Evolutionary conservation across 2,888 invertebrate species (phyloP).

Genomic region (Brenthis daphne): DNA sequence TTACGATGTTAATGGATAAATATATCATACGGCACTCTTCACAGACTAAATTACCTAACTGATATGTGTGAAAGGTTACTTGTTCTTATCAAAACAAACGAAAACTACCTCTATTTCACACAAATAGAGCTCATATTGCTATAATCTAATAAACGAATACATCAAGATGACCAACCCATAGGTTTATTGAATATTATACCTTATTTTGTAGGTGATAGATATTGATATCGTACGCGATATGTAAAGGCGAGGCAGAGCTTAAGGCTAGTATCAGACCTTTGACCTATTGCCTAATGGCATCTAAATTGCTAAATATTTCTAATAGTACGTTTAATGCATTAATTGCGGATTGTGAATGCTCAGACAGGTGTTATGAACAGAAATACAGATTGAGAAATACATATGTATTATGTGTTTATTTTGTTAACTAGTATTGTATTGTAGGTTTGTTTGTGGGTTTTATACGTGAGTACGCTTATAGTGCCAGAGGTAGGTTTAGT

Average conservation of each 20-base stretch:
- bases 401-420: too few species aligned
- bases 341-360: slow-evolving; percentile 41
- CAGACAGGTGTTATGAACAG: slow-evolving; percentile 36
- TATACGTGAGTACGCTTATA: too few species aligned
- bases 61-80: slow-evolving; percentile 36
- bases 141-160: slow-evolving; percentile 3
- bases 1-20: slow-evolving; percentile 31
- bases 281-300: slow-evolving; percentile 48
- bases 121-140: slow-evolving; percentile 1
- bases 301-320: slow-evolving; percentile 46
- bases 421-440: too few species aligned
- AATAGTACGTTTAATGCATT: slow-evolving; percentile 42
- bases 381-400: slow-evolving; percentile 1
- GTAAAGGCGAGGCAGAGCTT: slow-evolving; percentile 29
- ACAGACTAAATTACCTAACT: slow-evolving; percentile 31
- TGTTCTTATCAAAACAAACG: slow-evolving; percentile 12
- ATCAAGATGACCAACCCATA: slow-evolving; percentile 24
- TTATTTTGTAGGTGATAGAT: not conserved
- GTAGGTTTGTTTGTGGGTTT: too few species aligned
- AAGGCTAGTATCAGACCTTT: slow-evolving; percentile 42
- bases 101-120: slow-evolving; percentile 17
- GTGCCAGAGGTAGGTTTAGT: too few species aligned
- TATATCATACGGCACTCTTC: slow-evolving; percentile 31
- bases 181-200: not conserved
- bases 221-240: slow-evolving; percentile 1